Evolutionary conservation across 1,140 invertebrate genomes (phyloP).

Genomic region (Orussus abietinus): DNA sequence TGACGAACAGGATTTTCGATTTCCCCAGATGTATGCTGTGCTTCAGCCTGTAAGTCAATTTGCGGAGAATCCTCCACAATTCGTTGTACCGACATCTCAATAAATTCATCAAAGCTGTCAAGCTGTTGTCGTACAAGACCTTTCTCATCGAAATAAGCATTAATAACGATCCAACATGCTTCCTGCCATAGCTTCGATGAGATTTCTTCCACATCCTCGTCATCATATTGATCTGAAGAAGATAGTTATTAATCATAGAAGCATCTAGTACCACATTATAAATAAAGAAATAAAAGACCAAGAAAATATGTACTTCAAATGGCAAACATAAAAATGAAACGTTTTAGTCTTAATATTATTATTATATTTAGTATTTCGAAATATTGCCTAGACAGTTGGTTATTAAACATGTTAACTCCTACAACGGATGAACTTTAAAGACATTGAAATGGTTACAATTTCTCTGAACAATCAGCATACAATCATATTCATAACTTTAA

Average conservation of each 20-base stretch:
- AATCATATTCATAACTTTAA: too few relatives aligned
- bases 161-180: conserved; percentile 99
- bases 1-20: conserved; percentile 88
- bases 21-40: conserved; percentile 89
- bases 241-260: too few relatives aligned
- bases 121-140: conserved; percentile 97
- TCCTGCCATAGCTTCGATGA: conserved; percentile 97
- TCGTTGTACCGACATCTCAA: conserved; percentile 98
- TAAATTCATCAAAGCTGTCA: conserved; percentile 99
- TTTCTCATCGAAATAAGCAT: conserved; percentile 99
- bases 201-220: conserved; percentile 84
- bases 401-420: too few relatives aligned
- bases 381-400: too few relatives aligned
- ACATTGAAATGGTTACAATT: too few relatives aligned
- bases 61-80: conserved; percentile 98
- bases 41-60: conserved; percentile 96
- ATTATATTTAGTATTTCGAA: too few relatives aligned
- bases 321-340: background rate
- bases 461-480: too few relatives aligned
- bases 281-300: background rate
- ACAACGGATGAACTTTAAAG: too few relatives aligned
- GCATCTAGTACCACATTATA: too few relatives aligned
- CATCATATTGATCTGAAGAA: conserved; percentile 63
- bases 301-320: background rate
- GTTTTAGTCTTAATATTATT: background rate